phyloP scores from a whole-genome alignment of 2,797 vertebrate genomes.

The Natrix natrix region DNA sequence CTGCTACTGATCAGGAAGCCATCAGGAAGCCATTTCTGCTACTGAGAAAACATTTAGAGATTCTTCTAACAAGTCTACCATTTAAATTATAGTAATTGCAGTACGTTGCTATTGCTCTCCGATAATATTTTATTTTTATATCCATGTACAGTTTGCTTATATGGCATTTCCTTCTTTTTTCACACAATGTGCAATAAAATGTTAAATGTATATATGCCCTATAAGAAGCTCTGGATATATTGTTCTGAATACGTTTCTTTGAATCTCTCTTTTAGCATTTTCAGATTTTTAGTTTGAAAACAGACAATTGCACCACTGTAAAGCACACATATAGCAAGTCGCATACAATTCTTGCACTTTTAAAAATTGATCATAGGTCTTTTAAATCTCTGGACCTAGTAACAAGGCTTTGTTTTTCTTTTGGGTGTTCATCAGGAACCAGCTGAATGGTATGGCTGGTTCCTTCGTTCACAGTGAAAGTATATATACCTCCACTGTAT shows the following conservation, averaged over 20 bases:
- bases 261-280: neutral
- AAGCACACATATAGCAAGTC: neutral
- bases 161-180: neutral
- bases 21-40: neutral
- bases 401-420: slow-evolving; percentile 15
- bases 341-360: neutral
- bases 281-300: neutral
- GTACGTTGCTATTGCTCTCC: neutral
- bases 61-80: neutral
- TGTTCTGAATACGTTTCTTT: neutral
- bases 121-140: neutral
- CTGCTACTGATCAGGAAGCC: neutral
- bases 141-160: neutral
- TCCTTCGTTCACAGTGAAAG: neutral
- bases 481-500: neutral
- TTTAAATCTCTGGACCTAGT: neutral
- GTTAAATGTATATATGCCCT: neutral
- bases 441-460: neutral
- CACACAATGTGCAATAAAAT: neutral
- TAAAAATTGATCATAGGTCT: neutral
- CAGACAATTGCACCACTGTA: neutral
- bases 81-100: neutral
- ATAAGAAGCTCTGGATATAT: neutral
- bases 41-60: neutral
- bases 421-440: slow-evolving; percentile 10